These are phyloP conservation scores for Cancer borealis DNA, from an alignment of 2,888 invertebrate species.

Conservation along the genomic window DNA sequence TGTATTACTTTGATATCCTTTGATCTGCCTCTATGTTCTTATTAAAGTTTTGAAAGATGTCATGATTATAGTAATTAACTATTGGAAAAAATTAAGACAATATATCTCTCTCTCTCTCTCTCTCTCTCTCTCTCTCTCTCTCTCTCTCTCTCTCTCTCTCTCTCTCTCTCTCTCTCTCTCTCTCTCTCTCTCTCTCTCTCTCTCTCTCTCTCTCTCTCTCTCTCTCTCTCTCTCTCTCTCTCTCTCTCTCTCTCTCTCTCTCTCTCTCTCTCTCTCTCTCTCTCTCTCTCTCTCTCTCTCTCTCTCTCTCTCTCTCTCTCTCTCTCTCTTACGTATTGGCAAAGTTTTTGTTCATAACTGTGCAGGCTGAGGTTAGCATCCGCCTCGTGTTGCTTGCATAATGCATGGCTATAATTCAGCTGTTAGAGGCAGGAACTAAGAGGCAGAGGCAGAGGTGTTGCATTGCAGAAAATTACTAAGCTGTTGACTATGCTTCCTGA, in stretches of 20 bases:
- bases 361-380: not conserved
- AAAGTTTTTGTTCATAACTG: not conserved
- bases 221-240: not conserved
- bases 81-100: not conserved
- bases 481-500: not conserved
- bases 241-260: not conserved
- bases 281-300: constrained; percentile 11
- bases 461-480: not conserved
- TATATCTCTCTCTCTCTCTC: not conserved
- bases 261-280: not conserved
- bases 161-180: constrained; percentile 6
- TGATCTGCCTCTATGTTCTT: too few relatives aligned
- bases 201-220: not conserved
- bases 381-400: not conserved
- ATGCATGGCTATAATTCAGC: not conserved
- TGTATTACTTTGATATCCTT: too few relatives aligned
- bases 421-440: not conserved
- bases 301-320: not conserved
- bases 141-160: constrained; percentile 11
- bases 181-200: constrained; percentile 16
- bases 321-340: not conserved
- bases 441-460: not conserved
- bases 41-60: too few relatives aligned
- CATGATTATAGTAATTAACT: too few relatives aligned
- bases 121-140: not conserved